phyloP scores from a whole-genome alignment of 2,888 invertebrate genomes.

The Chydorus sphaericus region DNA sequence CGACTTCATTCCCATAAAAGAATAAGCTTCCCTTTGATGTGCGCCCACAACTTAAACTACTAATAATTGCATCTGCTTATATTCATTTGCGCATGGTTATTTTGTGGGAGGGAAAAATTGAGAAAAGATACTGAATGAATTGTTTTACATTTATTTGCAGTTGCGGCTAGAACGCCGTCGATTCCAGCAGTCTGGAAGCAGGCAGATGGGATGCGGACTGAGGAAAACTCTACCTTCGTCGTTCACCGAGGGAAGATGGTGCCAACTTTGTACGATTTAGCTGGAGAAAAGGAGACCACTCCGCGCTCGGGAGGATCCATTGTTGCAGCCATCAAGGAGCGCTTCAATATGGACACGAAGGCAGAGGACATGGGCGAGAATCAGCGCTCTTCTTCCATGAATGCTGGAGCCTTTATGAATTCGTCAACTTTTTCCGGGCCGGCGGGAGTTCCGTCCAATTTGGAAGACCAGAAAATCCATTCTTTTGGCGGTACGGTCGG shows the following conservation, averaged over 20 bases:
- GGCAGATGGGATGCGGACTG: too few relatives aligned
- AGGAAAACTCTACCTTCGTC: slow-evolving; percentile 43
- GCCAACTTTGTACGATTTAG: slow-evolving; percentile 47
- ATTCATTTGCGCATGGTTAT: too few relatives aligned
- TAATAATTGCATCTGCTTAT: too few relatives aligned
- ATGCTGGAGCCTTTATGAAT: too few relatives aligned
- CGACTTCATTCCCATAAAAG: too few relatives aligned
- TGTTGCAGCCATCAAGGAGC: slow-evolving; percentile 45
- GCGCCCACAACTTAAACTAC: too few relatives aligned
- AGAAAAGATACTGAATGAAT: too few relatives aligned
- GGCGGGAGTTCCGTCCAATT: slow-evolving; percentile 73
- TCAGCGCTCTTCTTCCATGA: slow-evolving; percentile 10
- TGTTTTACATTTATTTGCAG: too few relatives aligned
- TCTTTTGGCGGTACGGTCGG: slow-evolving; percentile 47
- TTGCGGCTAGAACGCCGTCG: too few relatives aligned
- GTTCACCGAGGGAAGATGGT: slow-evolving; percentile 65
- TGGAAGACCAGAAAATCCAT: slow-evolving; percentile 58
- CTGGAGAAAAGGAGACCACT: slow-evolving; percentile 29
- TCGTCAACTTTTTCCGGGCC: slow-evolving; percentile 39
- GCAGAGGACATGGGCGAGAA: slow-evolving; percentile 47
- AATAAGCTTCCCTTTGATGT: too few relatives aligned
- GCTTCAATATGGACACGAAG: slow-evolving; percentile 44
- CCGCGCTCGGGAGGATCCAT: slow-evolving; percentile 41
- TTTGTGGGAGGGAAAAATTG: too few relatives aligned
- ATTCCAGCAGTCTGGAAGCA: too few relatives aligned